Percentiles rank a stretch among this genome's conserved stretches.
Conservation (phyloP, 2,888 invertebrate genomes). For the Norana najaformis region DNA sequence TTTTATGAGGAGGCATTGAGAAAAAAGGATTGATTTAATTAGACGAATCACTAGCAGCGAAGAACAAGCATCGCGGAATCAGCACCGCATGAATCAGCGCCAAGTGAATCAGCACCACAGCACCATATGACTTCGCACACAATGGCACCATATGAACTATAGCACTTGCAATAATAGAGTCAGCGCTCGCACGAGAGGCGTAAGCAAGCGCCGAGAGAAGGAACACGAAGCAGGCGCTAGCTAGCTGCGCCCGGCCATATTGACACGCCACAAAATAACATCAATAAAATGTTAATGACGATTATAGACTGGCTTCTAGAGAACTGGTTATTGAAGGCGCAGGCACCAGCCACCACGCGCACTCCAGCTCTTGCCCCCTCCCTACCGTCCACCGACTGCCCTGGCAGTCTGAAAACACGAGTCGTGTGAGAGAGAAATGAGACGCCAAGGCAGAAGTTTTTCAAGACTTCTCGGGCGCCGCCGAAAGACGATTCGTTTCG, state of each 20-base stretch:
- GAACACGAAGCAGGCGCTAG: neutral
- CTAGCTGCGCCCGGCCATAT: neutral
- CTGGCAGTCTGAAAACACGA: neutral
- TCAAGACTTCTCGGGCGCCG: neutral
- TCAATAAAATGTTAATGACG: slow-evolving; percentile 24
- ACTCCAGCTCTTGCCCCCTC: neutral
- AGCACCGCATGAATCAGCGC: neutral
- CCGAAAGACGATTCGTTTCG: neutral
- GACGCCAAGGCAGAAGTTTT: neutral
- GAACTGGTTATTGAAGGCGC: slow-evolving; percentile 14
- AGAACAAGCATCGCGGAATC: no score
- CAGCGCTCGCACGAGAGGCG: neutral
- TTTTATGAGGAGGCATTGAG: no score
- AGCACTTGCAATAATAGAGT: neutral
- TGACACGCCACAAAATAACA: slow-evolving; percentile 7
- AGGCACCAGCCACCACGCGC: neutral
- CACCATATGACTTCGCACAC: neutral
- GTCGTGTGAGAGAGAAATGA: neutral
- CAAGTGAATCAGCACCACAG: neutral
- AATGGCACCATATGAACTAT: neutral
- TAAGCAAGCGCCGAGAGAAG: neutral
- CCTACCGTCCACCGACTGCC: neutral
- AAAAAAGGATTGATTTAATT: no score
- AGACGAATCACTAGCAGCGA: no score
- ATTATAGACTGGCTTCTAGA: neutral